Base-by-base conservation (phyloP, 2,797 vertebrate species). In the Cossypha heuglini region DNA sequence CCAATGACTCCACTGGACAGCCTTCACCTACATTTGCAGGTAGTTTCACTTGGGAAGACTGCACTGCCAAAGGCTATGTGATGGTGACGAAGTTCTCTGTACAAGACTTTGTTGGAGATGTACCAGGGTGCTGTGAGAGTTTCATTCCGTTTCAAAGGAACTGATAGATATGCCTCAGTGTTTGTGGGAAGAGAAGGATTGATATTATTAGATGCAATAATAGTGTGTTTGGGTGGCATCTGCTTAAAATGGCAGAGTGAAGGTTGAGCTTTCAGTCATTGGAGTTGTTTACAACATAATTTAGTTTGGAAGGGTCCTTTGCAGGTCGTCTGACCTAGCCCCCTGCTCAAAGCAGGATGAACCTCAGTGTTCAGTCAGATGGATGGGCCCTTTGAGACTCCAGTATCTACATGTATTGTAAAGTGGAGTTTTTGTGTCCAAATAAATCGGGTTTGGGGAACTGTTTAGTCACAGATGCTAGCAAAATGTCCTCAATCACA, bases 291-390 rank as follows among this genome's bases (percentile, higher is more conserved):
- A 59, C 61, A 67, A 18, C 31, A 17, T 72, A 43, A 75, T 81
- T 68, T 57, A 81, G 35, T 84, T 90, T 81, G 77, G 69, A 81
- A 81, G 46, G 46, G 73, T 86, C 54, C 35, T 75, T 86, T 61
- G 42, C 58, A 84, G 54, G 67, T 92, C 2, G 0, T 40, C 31
- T 90, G 68, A 51, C 71, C 54, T 81, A 51, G 33, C 9, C 37
- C 43, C 22, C 11, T 84, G 62, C 61, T 74, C 57, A 35, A 37
- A 84, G 59, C 37, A 35, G 80, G 40, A 29, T 2, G 20, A 93
- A 31, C 61, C 48, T 88, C 46, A 24, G 54, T 22, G 28, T 86
- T 86, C 58, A 54, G 2, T 51, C 43, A 81, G 43, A 52, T 66
- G 46, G 46, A 64, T 68, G 82, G 35, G n/a, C 35, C 38, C 37